These are phyloP conservation scores for Chymomyza fuscimana DNA, from an alignment of 2,888 invertebrate species.

Conservation along the genomic window DNA sequence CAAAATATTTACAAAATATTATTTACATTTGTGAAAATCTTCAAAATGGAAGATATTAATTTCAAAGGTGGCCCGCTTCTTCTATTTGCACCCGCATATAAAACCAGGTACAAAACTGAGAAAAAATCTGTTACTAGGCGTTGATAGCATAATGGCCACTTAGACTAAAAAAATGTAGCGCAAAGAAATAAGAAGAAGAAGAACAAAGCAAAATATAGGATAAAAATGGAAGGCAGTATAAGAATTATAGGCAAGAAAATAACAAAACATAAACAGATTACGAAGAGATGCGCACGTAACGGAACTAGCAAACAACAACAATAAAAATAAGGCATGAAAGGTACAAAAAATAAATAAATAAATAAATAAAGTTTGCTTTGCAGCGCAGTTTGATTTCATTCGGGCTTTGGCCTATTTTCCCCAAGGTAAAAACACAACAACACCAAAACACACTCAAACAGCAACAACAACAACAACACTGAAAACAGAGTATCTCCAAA, in stretches of 20 bases:
- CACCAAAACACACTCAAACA: conserved; percentile 10
- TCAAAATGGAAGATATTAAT: no score
- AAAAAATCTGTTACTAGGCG: conserved; percentile 34
- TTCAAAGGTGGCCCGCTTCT: no score
- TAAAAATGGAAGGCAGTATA: conserved; percentile 20
- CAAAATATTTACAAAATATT: no score
- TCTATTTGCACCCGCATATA: neutral
- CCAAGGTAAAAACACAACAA: conserved; percentile 12
- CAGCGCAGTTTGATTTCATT: conserved; percentile 45
- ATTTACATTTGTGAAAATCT: no score
- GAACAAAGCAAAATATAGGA: conserved; percentile 9
- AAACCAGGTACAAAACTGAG: conserved; percentile 26
- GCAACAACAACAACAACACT: neutral
- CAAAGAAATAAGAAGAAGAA: conserved; percentile 5
- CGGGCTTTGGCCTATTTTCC: neutral
- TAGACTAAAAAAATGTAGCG: conserved; percentile 16
- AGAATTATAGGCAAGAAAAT: conserved; percentile 50
- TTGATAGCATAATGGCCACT: conserved; percentile 43
- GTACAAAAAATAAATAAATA: conserved; percentile 41
- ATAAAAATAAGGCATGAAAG: conserved; percentile 28
- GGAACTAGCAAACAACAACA: conserved; percentile 34
- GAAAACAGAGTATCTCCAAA: neutral
- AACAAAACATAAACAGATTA: conserved; percentile 49
- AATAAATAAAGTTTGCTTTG: conserved; percentile 64
- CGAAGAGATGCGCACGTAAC: conserved; percentile 32